Evolutionary conservation across 2,888 invertebrate species (phyloP).

Genomic region (Smittia sp.): DNA sequence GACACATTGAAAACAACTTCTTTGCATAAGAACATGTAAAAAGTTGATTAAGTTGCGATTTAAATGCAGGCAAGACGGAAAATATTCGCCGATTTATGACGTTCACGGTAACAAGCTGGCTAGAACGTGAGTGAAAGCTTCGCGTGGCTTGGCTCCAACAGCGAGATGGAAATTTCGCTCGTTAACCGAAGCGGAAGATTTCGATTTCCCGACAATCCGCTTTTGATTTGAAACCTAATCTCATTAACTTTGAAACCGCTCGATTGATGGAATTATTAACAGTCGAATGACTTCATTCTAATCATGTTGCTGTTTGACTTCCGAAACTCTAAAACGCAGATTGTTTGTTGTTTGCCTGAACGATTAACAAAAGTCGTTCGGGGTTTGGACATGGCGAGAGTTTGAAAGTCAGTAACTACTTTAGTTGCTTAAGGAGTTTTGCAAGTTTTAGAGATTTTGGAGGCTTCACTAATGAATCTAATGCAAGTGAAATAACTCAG

Average conservation of each 20-base stretch:
- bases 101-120: slow-evolving; percentile 52
- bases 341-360: neutral
- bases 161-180: neutral
- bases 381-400: too few species aligned
- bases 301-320: neutral
- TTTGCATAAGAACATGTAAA: too few species aligned
- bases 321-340: too few species aligned
- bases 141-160: neutral
- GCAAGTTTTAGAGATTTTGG: too few species aligned
- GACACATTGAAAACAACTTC: too few species aligned
- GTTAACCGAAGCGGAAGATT: neutral
- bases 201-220: neutral
- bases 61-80: slow-evolving; percentile 47
- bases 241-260: neutral
- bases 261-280: neutral
- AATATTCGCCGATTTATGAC: slow-evolving; percentile 54
- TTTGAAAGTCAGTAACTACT: too few species aligned
- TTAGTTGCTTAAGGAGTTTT: too few species aligned
- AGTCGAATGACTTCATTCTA: neutral
- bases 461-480: too few species aligned
- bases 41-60: too few species aligned
- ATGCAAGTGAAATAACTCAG: too few species aligned
- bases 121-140: slow-evolving; percentile 50
- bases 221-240: neutral
- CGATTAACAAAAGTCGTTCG: too few species aligned